Conservation (phyloP, 2,113 vertebrate species). For the Equus quagga region DNA sequence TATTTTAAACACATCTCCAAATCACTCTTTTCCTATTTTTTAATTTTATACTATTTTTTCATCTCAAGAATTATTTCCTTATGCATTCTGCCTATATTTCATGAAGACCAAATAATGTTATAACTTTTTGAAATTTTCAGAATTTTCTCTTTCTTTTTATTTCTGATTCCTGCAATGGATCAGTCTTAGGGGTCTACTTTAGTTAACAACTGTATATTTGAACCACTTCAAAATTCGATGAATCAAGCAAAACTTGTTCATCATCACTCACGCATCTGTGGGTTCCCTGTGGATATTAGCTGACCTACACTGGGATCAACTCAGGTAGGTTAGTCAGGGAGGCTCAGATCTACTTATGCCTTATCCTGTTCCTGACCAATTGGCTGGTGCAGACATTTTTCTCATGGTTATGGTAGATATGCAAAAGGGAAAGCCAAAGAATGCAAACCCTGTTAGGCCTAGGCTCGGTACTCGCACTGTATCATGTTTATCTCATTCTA, state of each 20-base stretch:
- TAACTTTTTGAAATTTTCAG: background rate
- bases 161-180: background rate
- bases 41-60: background rate
- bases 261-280: background rate
- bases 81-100: background rate
- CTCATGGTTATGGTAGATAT: no score
- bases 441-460: fast-evolving
- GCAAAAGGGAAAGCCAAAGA: background rate
- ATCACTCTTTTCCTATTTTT: background rate
- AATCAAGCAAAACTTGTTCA: background rate
- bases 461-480: background rate
- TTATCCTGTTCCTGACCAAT: background rate
- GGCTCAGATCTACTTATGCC: background rate
- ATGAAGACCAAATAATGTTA: background rate
- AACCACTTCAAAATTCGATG: background rate
- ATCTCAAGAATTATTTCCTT: background rate
- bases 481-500: background rate
- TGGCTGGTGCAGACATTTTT: background rate
- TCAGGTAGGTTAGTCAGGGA: background rate
- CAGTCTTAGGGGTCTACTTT: background rate
- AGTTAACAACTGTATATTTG: background rate
- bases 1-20: background rate
- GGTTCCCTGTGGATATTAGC: background rate
- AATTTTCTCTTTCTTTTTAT: background rate
- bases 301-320: background rate